Percentiles rank a stretch among this genome's conserved stretches.
Evolutionary conservation across 2,113 vertebrate species (phyloP).

Genomic region (Neoarius graeffei): DNA sequence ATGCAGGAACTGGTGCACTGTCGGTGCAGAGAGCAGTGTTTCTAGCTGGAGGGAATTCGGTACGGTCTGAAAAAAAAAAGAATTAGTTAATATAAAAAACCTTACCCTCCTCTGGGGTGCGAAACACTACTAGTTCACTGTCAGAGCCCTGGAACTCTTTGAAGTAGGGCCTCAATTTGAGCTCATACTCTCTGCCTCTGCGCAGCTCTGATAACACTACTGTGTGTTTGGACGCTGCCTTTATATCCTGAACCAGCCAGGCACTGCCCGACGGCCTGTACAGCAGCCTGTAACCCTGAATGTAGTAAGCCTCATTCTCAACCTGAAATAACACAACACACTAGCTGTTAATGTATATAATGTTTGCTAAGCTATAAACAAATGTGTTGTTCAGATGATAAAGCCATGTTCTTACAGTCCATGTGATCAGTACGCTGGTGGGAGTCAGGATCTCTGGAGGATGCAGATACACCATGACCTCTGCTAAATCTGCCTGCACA

Average conservation of each 20-base stretch:
- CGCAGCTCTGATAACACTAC: constrained; percentile 78
- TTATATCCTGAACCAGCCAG: constrained; percentile 81
- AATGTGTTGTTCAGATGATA: neutral
- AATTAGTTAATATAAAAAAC: neutral
- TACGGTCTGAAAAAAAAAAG: constrained; percentile 19
- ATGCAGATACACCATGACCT: constrained; percentile 87
- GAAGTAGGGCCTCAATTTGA: constrained; percentile 89
- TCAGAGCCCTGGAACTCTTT: constrained; percentile 86
- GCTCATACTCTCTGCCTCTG: constrained; percentile 80
- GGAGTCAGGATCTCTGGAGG: constrained; percentile 86
- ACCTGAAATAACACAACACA: constrained; percentile 71
- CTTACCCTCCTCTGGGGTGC: constrained; percentile 86
- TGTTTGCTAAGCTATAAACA: neutral
- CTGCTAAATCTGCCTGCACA: constrained; percentile 90
- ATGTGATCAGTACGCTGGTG: constrained; percentile 87
- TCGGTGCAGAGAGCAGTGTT: neutral
- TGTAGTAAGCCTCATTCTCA: constrained; percentile 76
- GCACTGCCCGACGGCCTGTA: constrained; percentile 76
- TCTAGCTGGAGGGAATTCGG: constrained; percentile 20
- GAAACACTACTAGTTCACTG: constrained; percentile 77
- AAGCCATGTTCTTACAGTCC: constrained; percentile 82
- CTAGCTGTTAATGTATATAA: neutral
- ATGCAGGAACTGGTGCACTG: neutral
- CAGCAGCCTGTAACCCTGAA: constrained; percentile 89
- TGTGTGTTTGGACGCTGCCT: constrained; percentile 70